These are phyloP conservation scores for Pissodes strobi DNA, from an alignment of 1,140 invertebrate genomes.

Conservation along the genomic window DNA sequence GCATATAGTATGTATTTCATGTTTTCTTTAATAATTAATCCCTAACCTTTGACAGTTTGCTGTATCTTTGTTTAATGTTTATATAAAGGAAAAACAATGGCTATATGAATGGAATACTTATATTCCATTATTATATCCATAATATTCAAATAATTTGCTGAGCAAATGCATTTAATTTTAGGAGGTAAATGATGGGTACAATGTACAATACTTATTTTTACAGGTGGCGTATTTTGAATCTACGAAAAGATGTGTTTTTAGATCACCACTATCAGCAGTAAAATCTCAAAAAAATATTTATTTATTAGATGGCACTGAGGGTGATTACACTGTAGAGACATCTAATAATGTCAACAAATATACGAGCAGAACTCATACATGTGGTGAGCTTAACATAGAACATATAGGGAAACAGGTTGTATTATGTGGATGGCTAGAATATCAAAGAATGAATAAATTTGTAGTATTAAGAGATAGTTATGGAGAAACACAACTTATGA, in stretches of 20 bases:
- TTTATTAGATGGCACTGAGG: constrained; percentile 35
- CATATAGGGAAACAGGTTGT: constrained; percentile 76
- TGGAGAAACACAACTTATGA: constrained; percentile 78
- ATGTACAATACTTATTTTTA: neutral
- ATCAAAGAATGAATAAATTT: constrained; percentile 79
- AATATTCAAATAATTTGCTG: no score
- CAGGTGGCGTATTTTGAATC: neutral
- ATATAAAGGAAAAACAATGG: no score
- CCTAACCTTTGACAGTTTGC: no score
- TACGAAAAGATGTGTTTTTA: neutral
- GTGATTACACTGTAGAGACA: neutral
- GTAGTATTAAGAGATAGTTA: constrained; percentile 83
- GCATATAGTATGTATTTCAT: no score
- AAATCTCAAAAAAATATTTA: constrained; percentile 23
- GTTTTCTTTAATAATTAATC: no score
- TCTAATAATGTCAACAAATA: constrained; percentile 60
- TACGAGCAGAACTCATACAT: constrained; percentile 76
- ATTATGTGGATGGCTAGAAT: constrained; percentile 90
- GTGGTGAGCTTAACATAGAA: constrained; percentile 74
- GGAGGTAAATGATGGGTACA: neutral
- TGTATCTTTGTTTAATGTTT: no score
- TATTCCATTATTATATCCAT: no score
- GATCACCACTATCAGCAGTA: neutral
- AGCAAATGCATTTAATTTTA: no score
- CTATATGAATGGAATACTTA: no score